Evolutionary conservation across 2,113 vertebrate genomes (phyloP).

Genomic region (Mormyrus iriodes): DNA sequence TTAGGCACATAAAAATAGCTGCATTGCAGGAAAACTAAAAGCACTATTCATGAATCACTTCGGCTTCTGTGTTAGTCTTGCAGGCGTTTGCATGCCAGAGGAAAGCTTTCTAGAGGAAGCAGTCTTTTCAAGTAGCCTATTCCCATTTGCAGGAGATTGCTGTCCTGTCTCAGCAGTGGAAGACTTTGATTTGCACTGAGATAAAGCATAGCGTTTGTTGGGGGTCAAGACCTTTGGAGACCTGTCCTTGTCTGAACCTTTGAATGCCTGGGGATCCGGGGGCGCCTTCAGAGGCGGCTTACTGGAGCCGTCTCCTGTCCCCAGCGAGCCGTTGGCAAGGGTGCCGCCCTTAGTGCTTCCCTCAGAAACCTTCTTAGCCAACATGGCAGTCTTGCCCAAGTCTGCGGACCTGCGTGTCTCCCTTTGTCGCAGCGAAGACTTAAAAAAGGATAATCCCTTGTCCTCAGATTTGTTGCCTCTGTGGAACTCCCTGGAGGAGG

Average conservation of each 20-base stretch:
- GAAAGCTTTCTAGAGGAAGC: slow-evolving; percentile 74
- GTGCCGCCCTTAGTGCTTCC: slow-evolving; percentile 62
- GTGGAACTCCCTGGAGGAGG: slow-evolving; percentile 62
- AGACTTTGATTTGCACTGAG: slow-evolving; percentile 82
- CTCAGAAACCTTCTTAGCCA: slow-evolving; percentile 71
- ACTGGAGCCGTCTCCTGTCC: slow-evolving; percentile 41
- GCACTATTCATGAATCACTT: slow-evolving; percentile 68
- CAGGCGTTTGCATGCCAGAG: slow-evolving; percentile 80
- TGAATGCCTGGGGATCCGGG: slow-evolving; percentile 43
- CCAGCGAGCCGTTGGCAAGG: slow-evolving; percentile 43
- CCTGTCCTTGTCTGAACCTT: slow-evolving; percentile 31
- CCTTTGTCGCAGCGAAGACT: slow-evolving; percentile 86
- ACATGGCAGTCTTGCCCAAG: slow-evolving; percentile 79
- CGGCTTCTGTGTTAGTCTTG: slow-evolving; percentile 80
- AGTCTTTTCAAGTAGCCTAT: slow-evolving; percentile 71
- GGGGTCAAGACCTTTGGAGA: slow-evolving; percentile 65
- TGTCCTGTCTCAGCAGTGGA: slow-evolving; percentile 65
- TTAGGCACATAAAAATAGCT: slow-evolving; percentile 83
- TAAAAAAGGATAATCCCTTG: slow-evolving; percentile 92
- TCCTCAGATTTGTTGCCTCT: slow-evolving; percentile 86
- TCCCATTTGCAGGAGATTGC: slow-evolving; percentile 67
- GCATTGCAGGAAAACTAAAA: slow-evolving; percentile 63
- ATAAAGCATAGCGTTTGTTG: slow-evolving; percentile 74
- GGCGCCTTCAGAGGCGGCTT: slow-evolving; percentile 49
- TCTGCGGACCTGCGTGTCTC: slow-evolving; percentile 87